Evolutionary conservation across 2,113 vertebrate species (phyloP), one percentile per base, ranked within the genome.

Genomic region (Notothenia coriiceps): DNA sequence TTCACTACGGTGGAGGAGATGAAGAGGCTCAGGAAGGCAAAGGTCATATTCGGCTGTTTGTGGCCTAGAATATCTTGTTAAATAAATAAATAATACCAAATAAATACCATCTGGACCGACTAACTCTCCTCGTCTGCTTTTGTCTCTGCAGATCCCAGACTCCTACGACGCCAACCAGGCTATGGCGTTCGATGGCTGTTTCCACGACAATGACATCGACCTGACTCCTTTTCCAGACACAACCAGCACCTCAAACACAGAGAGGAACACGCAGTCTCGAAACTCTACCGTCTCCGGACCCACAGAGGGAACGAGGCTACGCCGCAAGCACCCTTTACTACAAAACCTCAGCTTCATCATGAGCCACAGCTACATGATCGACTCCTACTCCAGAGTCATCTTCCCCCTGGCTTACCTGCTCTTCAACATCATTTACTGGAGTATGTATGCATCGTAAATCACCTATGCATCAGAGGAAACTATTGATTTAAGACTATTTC

Each of bases 351-450:
- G 94, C 84, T 96, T 96, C 80, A 96, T 98, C 83, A 95, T 97
- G 90, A 95, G 96, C 93, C 97, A 97, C 92, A 98, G 96, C 89
- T 96, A 98, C 33, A 95, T 94, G 92, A 98, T 97, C 47, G 97
- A 98, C 92, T 97, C 96, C 0, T 98, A 97, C 83, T 98, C 96
- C 77, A 95, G 96, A 87, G 94, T 97, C 92, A 89, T 97, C 86
- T 98, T 98, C 90, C 97, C 97, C 54, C 49, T 94, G 84, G 93
- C 96, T 35, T 99, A 97, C 89, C 95, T 99, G 88, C 91, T 96
- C 74, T 98, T 98, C 93, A 97, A 98, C 88, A 95, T 98, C 83
- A 96, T 98, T 89, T 98, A 97, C 87, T 98, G 97, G 97, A 95
- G 96, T 82, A 54, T 97, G 89, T 97, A 98, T 90, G 89, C 96